Evolutionary conservation across 2,113 vertebrate genomes (phyloP).

Genomic region (Syrmaticus mikado): DNA sequence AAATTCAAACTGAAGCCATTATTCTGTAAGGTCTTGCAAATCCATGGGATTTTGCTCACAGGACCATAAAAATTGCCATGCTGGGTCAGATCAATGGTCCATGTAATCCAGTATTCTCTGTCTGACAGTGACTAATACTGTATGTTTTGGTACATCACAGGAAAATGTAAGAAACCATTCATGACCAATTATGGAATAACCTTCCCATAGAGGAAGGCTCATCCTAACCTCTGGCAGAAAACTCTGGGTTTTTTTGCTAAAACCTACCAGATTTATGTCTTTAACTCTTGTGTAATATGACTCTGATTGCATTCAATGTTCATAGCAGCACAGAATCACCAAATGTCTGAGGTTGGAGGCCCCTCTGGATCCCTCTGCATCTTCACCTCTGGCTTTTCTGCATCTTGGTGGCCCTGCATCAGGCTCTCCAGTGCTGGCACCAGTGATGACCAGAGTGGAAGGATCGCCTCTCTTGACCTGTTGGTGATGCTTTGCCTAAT

Average conservation of each 20-base stretch:
- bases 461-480: not conserved
- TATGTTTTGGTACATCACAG: conserved; percentile 48
- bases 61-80: conserved; percentile 59
- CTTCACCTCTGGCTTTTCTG: not conserved
- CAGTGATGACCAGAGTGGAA: not conserved
- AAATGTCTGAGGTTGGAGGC: not conserved
- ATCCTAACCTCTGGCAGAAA: conserved; percentile 30
- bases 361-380: not conserved
- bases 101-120: conserved; percentile 59
- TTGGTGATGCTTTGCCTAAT: not conserved
- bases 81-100: conserved; percentile 64
- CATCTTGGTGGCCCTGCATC: not conserved
- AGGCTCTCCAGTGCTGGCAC: not conserved
- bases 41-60: conserved; percentile 56
- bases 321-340: not conserved
- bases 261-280: not conserved
- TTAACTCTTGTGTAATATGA: not conserved
- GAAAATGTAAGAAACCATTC: conserved; percentile 52
- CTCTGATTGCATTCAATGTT: not conserved
- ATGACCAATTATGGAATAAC: conserved; percentile 48
- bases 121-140: conserved; percentile 62
- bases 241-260: not conserved
- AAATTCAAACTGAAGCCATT: conserved; percentile 30
- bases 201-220: not conserved
- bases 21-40: conserved; percentile 42